Evolutionary conservation across 2,797 vertebrate genomes (phyloP), one percentile per base, ranked within the genome.

Genomic region (Crenichthys baileyi): DNA sequence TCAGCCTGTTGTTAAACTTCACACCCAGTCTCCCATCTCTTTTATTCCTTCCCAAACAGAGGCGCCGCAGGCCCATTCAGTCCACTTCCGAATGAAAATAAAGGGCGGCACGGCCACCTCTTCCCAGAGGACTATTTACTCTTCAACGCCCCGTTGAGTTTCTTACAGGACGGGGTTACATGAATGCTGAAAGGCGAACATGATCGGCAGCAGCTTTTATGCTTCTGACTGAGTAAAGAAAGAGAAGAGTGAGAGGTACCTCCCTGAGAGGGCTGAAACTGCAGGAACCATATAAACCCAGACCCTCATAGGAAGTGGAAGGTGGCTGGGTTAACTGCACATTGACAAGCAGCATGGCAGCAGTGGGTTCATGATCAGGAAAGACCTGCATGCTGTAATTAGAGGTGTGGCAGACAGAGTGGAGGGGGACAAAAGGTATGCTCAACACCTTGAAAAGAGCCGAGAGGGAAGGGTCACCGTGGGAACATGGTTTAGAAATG

Each of bases 251-350:
- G 88, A 87, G 89, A 85, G 85, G 67, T 73, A 83, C 84, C 91
- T 73, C 89, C 87, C 88, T 85, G 81, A 83, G 82, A 51, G 79
- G 75, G 29, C 51, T 83, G 83, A 87, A 80, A 89, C 86, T 77
- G 73, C 78, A 72, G 84, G 87, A 85, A 76, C 16, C 86, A 76
- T 58, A 50, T 82, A 81, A 20, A 80, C 79, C 70, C 60, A 9
- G 48, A 82, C 87, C 87, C 85, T 90, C 93, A 92, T 83, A 85
- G 88, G 92, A 93, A 87, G 81, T 83, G 83, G 91, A 89, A 87
- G 91, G 91, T 91, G 85, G 60, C 41, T 20, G 39, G 91, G 93
- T 92, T 85, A 90, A 92, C 83, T 85, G 83, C 76, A n/a, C 76
- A 85, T 48, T 88, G 91, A 91, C 90, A 84, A 85, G 89, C 79